Conservation (phyloP, 2,113 vertebrate species). For the Orcinus orca region DNA sequence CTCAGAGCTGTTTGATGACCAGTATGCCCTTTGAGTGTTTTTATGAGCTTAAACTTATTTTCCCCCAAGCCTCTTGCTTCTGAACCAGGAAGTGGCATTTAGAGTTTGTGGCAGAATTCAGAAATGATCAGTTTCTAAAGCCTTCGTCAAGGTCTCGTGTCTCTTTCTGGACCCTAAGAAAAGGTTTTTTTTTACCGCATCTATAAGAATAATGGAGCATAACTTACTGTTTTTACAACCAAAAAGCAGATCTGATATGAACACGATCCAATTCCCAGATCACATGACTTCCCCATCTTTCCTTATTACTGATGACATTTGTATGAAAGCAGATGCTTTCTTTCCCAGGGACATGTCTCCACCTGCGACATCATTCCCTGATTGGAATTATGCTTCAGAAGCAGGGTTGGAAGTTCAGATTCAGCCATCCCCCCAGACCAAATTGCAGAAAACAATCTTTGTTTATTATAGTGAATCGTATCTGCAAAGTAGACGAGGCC, state of each 20-base stretch:
- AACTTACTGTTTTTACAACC: conserved; percentile 54
- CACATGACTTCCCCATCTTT: conserved; percentile 37
- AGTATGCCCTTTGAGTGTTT: conserved; percentile 66
- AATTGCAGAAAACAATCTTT: conserved; percentile 37
- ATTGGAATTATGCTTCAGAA: conserved; percentile 32
- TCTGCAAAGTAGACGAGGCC: background rate
- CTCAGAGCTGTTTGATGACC: conserved; percentile 73
- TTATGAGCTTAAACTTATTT: conserved; percentile 72
- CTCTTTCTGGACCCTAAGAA: conserved; percentile 29
- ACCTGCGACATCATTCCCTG: conserved; percentile 67
- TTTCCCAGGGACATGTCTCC: conserved; percentile 64
- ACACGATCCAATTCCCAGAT: conserved; percentile 33
- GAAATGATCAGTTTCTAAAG: conserved; percentile 36
- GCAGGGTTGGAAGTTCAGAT: conserved; percentile 19
- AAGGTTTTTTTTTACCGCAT: conserved; percentile 18
- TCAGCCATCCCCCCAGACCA: background rate
- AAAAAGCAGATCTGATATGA: conserved; percentile 58
- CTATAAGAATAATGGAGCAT: conserved; percentile 1
- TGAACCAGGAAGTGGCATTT: conserved; percentile 62
- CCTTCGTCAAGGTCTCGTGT: background rate
- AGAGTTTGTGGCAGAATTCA: conserved; percentile 48
- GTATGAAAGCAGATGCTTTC: conserved; percentile 60
- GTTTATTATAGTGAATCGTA: conserved; percentile 24
- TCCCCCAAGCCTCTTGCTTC: conserved; percentile 55
- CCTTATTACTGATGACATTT: conserved; percentile 70